Base-by-base conservation (phyloP, 1,140 invertebrate species). In the Bombus pascuorum region DNA sequence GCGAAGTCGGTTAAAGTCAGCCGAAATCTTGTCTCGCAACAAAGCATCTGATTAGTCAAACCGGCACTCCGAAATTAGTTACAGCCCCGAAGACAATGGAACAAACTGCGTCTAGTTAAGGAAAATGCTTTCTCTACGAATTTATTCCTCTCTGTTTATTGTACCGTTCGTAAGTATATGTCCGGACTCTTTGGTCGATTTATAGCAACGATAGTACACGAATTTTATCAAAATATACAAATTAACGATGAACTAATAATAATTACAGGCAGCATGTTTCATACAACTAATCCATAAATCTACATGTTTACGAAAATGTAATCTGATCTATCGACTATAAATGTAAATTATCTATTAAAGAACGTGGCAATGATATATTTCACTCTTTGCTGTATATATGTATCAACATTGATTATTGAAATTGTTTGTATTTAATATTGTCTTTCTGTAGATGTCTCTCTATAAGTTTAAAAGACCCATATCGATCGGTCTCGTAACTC, bases 31-130 rank as follows among this genome's bases (percentile, higher is more conserved):
- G 47, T 57, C 68, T 47, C 15, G 4, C 62, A 8, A 47, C 42
- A 47, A 68, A 70, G 44, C 74, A 15, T 18, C 44, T 77, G 74
- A 70, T 78, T 78, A 53, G 22, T 28, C 28, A 47, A 70, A 73
- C 37, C 53, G 34, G 13, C 72, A 34, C n/a, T 74, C 1, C 25
- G 53, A 59, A 76, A 76, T 83, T 83, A 76, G 42, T 82, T 47
- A 25, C 25, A 34, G 12, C 10, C 1, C 28, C 15, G 34, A 39
- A 34, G 53, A 83, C 59, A 57, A 83, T 66, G 81, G 15, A n/a
- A 44, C 65, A 34, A 65, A 57, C 59, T 42, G 66, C 25, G 75
- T 71, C 82, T 39, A 59, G 66, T 71, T 79, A 37, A 79, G 65
- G 28, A 78, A 59, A 79, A 59, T 10, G 44, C 34, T 76, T 66